Conservation (phyloP, 2,888 invertebrate species). For the Drosophila quinaria region DNA sequence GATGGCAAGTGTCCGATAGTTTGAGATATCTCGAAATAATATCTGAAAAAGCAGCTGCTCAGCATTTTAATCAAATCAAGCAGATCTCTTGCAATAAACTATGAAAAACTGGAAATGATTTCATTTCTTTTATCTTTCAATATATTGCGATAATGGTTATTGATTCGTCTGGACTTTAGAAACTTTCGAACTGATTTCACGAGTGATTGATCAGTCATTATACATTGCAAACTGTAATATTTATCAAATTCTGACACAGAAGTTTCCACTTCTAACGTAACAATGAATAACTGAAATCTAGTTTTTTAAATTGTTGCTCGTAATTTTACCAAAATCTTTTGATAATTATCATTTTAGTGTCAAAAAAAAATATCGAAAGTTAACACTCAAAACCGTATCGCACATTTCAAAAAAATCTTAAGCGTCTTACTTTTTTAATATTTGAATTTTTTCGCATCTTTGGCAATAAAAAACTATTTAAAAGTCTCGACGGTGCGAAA, state of each 20-base stretch:
- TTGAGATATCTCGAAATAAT: neutral
- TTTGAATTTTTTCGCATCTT: neutral
- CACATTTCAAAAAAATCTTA: too few species aligned
- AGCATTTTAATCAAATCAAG: slow-evolving; percentile 1
- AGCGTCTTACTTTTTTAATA: too few species aligned
- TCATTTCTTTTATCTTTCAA: neutral
- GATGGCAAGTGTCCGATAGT: slow-evolving; percentile 14
- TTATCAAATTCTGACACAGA: too few species aligned
- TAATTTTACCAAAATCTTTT: too few species aligned
- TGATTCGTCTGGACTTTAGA: neutral
- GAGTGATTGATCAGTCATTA: neutral
- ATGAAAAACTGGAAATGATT: neutral
- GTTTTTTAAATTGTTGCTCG: too few species aligned
- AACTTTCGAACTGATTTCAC: neutral
- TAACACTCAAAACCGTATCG: too few species aligned
- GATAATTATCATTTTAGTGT: too few species aligned
- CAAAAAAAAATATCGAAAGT: too few species aligned
- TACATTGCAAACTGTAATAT: neutral
- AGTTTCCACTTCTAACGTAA: too few species aligned
- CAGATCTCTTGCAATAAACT: neutral
- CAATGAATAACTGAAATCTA: too few species aligned
- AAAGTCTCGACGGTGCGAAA: neutral
- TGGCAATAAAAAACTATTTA: neutral
- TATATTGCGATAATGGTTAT: neutral
- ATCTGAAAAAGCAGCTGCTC: slow-evolving; percentile 1